Conservation (phyloP, 2,888 invertebrate species). For the Isoperla grammatica region DNA sequence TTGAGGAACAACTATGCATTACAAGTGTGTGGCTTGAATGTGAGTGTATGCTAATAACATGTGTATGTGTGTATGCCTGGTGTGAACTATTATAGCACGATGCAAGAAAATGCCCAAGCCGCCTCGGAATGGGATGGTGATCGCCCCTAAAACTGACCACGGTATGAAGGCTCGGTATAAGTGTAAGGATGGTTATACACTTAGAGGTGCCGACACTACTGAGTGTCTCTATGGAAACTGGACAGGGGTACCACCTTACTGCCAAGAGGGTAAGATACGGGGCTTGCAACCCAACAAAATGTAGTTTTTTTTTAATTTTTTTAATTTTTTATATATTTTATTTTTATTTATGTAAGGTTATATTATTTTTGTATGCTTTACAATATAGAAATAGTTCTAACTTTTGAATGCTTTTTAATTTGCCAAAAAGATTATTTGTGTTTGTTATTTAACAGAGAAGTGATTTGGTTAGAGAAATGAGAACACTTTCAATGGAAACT, state of each 20-base stretch:
- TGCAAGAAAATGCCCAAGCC: slow-evolving; percentile 77
- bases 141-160: slow-evolving; percentile 96
- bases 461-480: no score
- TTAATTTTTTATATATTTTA: background rate
- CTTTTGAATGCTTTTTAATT: no score
- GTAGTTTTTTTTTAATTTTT: background rate
- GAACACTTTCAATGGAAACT: no score
- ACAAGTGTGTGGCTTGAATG: no score
- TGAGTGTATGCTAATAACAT: slow-evolving; percentile 6
- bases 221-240: slow-evolving; percentile 93
- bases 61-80: slow-evolving; percentile 25
- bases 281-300: background rate
- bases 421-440: no score
- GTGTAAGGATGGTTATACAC: slow-evolving; percentile 86
- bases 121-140: slow-evolving; percentile 91
- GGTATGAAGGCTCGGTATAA: slow-evolving; percentile 91
- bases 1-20: no score
- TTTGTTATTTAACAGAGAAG: no score
- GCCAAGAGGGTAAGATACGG: slow-evolving; percentile 60
- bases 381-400: background rate
- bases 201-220: slow-evolving; percentile 68
- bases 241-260: slow-evolving; percentile 83
- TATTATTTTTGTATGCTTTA: slow-evolving; percentile 37
- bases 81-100: slow-evolving; percentile 46
- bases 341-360: slow-evolving; percentile 1